Evolutionary conservation across 2,113 vertebrate species (phyloP), one percentile per base, ranked within the genome.

Genomic region (Syngnathus scovelli): DNA sequence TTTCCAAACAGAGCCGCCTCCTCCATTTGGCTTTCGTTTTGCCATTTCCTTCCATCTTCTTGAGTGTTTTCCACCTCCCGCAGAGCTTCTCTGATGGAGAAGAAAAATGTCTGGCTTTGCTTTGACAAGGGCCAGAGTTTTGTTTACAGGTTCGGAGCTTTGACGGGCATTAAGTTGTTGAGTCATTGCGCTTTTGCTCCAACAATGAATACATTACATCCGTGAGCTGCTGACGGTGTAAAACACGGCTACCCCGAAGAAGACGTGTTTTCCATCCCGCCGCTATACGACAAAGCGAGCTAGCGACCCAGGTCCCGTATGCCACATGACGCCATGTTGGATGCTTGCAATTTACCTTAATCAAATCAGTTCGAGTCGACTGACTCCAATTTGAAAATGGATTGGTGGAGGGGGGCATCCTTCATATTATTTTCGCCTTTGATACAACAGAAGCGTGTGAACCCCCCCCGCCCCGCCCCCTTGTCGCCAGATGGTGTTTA

Each of bases 401-500:
- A 77, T 68, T 67, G 43, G 76, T 75, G 67, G 70, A 69, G 69
- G 48, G 48, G 72, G 72, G 62, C 76, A 75, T 71, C 69, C 46
- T 43, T 21, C 59, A 76, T 41, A 51, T 70, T 64, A 68, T 61
- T 15, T 39, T 48, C 43, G 54, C 46, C 49, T 44, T 60, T 64
- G 55, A 59, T 41, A 27, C 38, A 8, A 15, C 0, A 4, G 18
- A 63, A 39, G 41, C 37, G 61, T 48, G 55, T 19, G 66, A 72
- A 82, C 74, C 86, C 3, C 58, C 56, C 7, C 58, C 56, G 0
- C 27, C 27, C 19, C 27, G 27, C 27, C 2, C 33, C 36, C 71
- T 5, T 72, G 82, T 83, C 73, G 72, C 63, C 87, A 86, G 82
- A 90, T 89, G 86, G 80, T 80, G 84, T 89, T 88, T 81, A 77